A percentile compares a stretch with the other conserved stretches of the same genome.
Conservation (phyloP, 2,797 vertebrate genomes). For the Sphaeramia orbicularis region DNA sequence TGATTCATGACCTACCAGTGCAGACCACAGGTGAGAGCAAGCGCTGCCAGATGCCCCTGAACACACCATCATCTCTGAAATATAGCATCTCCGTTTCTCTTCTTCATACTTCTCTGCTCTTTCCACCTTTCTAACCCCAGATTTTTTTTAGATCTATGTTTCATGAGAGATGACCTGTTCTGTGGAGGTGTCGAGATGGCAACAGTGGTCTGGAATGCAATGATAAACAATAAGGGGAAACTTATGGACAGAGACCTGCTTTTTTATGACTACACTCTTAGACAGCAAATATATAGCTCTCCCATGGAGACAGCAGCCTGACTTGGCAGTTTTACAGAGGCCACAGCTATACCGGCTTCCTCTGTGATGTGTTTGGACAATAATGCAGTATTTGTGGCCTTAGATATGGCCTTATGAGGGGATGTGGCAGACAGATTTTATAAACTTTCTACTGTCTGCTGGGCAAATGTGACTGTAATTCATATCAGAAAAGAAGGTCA, state of each 20-base stretch:
- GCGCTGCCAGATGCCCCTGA: slow-evolving; percentile 54
- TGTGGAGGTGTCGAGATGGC: slow-evolving; percentile 31
- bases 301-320: slow-evolving; percentile 35
- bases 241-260: slow-evolving; percentile 45
- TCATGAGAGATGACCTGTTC: slow-evolving; percentile 36
- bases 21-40: slow-evolving; percentile 54
- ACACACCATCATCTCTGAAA: slow-evolving; percentile 54
- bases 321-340: slow-evolving; percentile 61
- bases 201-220: slow-evolving; percentile 49
- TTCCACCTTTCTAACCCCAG: slow-evolving; percentile 36
- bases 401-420: slow-evolving; percentile 52
- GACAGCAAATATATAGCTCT: slow-evolving; percentile 53
- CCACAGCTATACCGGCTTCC: slow-evolving; percentile 38
- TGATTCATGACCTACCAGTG: slow-evolving; percentile 58
- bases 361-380: slow-evolving; percentile 67
- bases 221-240: slow-evolving; percentile 64
- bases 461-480: slow-evolving; percentile 54
- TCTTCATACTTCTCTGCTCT: slow-evolving; percentile 29
- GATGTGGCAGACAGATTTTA: slow-evolving; percentile 49
- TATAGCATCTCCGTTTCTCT: slow-evolving; percentile 26
- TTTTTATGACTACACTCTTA: slow-evolving; percentile 52
- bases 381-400: slow-evolving; percentile 62
- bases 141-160: slow-evolving; percentile 36
- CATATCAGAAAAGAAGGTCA: slow-evolving; percentile 52
- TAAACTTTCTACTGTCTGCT: slow-evolving; percentile 58